These are phyloP conservation scores for Anthopleura sola DNA, from an alignment of 64 coral and sea anemone genomes.

Conservation along the genomic window DNA sequence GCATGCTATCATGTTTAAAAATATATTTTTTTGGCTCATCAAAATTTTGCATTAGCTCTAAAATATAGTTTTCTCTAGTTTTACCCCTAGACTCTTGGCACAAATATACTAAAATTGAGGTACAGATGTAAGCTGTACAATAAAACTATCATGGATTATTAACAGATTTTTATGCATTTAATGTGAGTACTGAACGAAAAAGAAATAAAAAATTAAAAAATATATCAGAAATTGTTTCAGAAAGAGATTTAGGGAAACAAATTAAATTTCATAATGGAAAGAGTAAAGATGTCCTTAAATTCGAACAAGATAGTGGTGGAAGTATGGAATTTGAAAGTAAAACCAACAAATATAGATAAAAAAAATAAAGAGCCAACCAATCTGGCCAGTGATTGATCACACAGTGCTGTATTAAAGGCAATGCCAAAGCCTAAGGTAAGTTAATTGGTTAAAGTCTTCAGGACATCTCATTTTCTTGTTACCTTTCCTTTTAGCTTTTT, in stretches of 20 bases:
- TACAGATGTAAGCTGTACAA: no score
- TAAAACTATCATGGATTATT: no score
- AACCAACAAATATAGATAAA: background rate
- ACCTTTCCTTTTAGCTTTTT: no score
- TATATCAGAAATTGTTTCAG: background rate
- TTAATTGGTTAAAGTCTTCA: no score
- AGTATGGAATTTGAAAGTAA: background rate
- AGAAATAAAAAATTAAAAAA: background rate
- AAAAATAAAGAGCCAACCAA: background rate
- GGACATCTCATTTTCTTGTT: no score
- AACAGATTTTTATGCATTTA: no score
- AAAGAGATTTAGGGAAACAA: background rate
- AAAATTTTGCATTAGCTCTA: no score
- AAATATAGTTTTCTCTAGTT: no score
- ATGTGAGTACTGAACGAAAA: background rate
- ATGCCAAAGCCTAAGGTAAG: slow-evolving; percentile 30
- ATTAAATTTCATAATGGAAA: background rate
- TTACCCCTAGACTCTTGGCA: no score
- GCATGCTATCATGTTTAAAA: no score
- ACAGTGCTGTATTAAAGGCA: slow-evolving; percentile 49
- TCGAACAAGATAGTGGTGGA: background rate
- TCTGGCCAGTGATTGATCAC: slow-evolving; percentile 10
- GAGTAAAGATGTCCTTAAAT: background rate
- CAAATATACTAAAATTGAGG: no score
- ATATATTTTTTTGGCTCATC: no score